Conservation (phyloP, 2,888 invertebrate species). For the Oligia fasciuncula region DNA sequence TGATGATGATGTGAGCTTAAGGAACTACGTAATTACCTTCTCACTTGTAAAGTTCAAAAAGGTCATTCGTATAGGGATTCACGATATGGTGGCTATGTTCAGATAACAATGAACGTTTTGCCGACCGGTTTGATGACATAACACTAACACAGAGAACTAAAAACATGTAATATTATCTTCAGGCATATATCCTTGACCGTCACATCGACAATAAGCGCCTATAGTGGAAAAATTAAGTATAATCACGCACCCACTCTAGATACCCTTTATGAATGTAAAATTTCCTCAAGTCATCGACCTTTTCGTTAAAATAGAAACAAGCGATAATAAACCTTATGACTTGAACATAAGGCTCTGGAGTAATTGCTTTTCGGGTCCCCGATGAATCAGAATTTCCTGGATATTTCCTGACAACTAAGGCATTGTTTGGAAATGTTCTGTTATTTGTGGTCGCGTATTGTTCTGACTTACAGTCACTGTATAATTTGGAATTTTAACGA, state of each 20-base stretch:
- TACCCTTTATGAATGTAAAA: slow-evolving; percentile 69
- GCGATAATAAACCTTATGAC: slow-evolving; percentile 26
- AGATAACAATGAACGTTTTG: background rate
- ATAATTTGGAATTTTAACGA: slow-evolving; percentile 38
- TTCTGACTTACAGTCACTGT: slow-evolving; percentile 29
- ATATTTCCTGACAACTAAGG: slow-evolving; percentile 48
- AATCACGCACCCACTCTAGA: slow-evolving; percentile 67
- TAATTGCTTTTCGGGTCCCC: slow-evolving; percentile 18
- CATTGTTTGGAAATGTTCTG: slow-evolving; percentile 56
- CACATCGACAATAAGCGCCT: background rate
- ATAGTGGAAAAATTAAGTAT: slow-evolving; percentile 42
- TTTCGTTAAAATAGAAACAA: background rate
- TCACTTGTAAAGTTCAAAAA: background rate
- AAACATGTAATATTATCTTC: background rate
- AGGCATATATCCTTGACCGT: slow-evolving; percentile 33
- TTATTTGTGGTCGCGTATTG: slow-evolving; percentile 39
- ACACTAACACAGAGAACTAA: background rate
- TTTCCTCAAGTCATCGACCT: slow-evolving; percentile 64
- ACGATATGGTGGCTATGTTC: background rate
- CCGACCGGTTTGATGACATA: background rate
- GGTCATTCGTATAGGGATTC: background rate
- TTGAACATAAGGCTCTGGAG: background rate
- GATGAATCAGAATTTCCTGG: slow-evolving; percentile 68
- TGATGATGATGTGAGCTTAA: background rate
- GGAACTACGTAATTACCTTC: background rate